Base-by-base conservation (phyloP, 2,888 invertebrate genomes). In the Epirrhoe alternata region DNA sequence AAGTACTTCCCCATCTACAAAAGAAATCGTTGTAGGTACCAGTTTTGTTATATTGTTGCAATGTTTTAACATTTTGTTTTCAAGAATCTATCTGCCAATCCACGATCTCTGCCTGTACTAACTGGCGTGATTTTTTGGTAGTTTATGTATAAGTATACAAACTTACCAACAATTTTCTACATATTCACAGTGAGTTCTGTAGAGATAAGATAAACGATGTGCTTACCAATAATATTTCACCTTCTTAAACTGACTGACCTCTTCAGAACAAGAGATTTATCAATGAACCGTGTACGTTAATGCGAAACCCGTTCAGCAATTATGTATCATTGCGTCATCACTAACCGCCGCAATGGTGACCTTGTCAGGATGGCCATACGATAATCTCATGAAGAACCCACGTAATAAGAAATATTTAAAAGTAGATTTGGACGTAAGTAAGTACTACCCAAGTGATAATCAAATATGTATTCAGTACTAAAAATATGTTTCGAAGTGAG, bases 241-340 rank as follows among this genome's bases (percentile, higher is more conserved):
- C 14, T 45, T 45, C n/a, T 24, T n/a, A 45, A 45, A 45, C 14
- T 45, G 45, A 74, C 71, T 78, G 77, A 79, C 79, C 79, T 75
- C 74, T 73, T 70, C 64, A 52, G 62, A 69, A 57, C 68, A 61
- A 71, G 76, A 76, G 77, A 79, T 83, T 87, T 86, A 87, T 88
- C 86, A 88, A 89, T 87, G 88, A 86, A 84, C 79, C 77, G 75
- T 76, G 79, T 81, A 81, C 70, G 74, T 75, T 83, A 77, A 79
- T 81, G 78, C 77, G 77, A 83, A 90, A 89, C 89, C 81, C 83
- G 91, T 88, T 85, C 77, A 78, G 75, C 80, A 74, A 77, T 80
- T 80, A 68, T 64, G 60, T 64, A 64, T 61, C 35, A 80, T 90
- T 90, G 86, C 91, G 86, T 89, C 87, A 87, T 75, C 77, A 70